Evolutionary conservation across 2,113 vertebrate genomes (phyloP).

Genomic region (Myiozetetes cayanensis): DNA sequence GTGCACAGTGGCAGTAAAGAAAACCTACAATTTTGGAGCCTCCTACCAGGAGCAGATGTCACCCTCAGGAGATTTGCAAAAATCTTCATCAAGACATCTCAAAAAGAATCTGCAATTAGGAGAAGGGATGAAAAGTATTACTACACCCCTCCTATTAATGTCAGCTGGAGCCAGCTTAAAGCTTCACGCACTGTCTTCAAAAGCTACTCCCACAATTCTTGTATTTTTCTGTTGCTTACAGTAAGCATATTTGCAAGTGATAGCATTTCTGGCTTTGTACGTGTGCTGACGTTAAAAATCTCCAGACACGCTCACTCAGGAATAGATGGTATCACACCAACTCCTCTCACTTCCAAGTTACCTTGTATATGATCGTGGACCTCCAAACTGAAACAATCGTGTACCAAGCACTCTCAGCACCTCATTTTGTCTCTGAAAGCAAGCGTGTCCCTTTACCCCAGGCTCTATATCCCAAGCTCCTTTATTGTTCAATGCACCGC

Average conservation of each 20-base stretch:
- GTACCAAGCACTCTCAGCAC: neutral
- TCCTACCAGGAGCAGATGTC: conserved; percentile 8
- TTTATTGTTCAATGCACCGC: neutral
- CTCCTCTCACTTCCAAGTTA: neutral
- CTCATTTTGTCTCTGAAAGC: neutral
- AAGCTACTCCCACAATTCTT: neutral
- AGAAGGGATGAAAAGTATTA: neutral
- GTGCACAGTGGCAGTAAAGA: neutral
- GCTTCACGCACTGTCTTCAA: neutral
- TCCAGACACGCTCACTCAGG: accelerated
- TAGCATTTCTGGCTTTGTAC: neutral
- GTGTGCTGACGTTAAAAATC: neutral
- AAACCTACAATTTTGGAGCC: neutral
- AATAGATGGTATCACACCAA: neutral
- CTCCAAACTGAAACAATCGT: neutral
- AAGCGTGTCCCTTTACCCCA: neutral
- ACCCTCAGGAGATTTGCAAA: neutral
- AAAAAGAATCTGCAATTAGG: conserved; percentile 26
- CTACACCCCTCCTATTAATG: neutral
- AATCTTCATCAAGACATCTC: neutral
- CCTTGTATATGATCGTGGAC: neutral
- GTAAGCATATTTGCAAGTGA: accelerated
- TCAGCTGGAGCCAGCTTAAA: neutral
- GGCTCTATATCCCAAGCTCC: neutral
- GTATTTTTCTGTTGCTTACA: neutral